Evolutionary conservation across 2,113 vertebrate genomes (phyloP).

Genomic region (Mesoclemmys tuberculata): DNA sequence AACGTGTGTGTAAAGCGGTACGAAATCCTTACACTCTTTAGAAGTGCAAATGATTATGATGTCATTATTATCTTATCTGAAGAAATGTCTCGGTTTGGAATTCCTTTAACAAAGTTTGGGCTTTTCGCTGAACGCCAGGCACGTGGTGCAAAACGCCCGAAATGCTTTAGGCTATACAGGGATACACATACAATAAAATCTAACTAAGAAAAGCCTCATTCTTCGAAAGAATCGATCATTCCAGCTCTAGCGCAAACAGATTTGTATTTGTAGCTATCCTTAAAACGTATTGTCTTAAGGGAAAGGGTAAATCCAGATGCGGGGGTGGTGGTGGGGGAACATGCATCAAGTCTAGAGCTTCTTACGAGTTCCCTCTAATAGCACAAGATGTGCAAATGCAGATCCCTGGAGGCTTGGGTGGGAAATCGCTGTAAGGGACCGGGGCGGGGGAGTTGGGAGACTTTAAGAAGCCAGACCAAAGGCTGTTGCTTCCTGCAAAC

Average conservation of each 20-base stretch:
- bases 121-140: constrained; percentile 40
- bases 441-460: background rate
- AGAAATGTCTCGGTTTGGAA: constrained; percentile 37
- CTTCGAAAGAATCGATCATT: constrained; percentile 64
- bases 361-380: background rate
- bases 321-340: background rate
- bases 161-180: constrained; percentile 52
- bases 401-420: background rate
- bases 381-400: background rate
- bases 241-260: constrained; percentile 61
- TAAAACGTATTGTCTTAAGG: constrained; percentile 21
- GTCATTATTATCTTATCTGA: constrained; percentile 31
- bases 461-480: background rate
- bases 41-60: constrained; percentile 17
- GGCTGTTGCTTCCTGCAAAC: background rate
- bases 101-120: background rate
- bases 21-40: background rate
- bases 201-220: constrained; percentile 58
- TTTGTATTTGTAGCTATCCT: constrained; percentile 49
- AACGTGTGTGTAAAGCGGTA: background rate
- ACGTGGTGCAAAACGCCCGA: constrained; percentile 51
- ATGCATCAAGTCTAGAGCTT: constrained; percentile 15
- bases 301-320: background rate
- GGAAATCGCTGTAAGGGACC: background rate
- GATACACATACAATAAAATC: constrained; percentile 11